Evolutionary conservation across 2,113 vertebrate genomes (phyloP).

Genomic region (Dasyornis broadbenti): DNA sequence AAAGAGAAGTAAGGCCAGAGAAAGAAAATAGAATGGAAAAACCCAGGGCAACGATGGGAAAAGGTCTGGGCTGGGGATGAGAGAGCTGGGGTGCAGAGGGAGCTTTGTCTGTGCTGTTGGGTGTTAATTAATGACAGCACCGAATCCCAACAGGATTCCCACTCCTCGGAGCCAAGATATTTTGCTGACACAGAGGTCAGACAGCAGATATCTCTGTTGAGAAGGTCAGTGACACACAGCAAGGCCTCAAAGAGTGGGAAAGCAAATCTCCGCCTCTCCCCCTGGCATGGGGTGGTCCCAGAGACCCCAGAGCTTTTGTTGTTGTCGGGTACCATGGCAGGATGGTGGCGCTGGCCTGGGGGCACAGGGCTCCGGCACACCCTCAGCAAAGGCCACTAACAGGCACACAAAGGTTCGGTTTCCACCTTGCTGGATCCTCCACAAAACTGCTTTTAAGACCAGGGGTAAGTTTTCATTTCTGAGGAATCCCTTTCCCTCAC

Average conservation of each 20-base stretch:
- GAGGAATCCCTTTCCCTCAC: neutral
- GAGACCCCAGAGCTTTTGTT: neutral
- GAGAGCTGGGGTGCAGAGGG: neutral
- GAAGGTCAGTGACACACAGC: neutral
- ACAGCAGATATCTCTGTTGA: neutral
- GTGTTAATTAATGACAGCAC: neutral
- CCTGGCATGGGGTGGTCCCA: neutral
- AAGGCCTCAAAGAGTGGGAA: neutral
- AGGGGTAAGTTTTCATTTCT: neutral
- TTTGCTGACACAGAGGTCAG: neutral
- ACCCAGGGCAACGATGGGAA: neutral
- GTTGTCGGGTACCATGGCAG: rapidly evolving
- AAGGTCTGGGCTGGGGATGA: neutral
- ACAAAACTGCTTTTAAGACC: neutral
- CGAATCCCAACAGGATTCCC: neutral
- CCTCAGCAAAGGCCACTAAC: neutral
- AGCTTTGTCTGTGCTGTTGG: neutral
- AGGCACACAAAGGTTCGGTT: rapidly evolving
- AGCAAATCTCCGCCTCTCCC: neutral
- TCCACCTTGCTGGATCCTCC: neutral
- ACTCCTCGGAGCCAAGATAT: neutral
- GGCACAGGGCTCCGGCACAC: neutral
- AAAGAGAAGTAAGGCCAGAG: neutral
- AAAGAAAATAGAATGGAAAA: neutral
- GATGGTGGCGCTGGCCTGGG: neutral